Evolutionary conservation across 2,113 vertebrate genomes (phyloP).

Genomic region (Trochalopteron elliotii): DNA sequence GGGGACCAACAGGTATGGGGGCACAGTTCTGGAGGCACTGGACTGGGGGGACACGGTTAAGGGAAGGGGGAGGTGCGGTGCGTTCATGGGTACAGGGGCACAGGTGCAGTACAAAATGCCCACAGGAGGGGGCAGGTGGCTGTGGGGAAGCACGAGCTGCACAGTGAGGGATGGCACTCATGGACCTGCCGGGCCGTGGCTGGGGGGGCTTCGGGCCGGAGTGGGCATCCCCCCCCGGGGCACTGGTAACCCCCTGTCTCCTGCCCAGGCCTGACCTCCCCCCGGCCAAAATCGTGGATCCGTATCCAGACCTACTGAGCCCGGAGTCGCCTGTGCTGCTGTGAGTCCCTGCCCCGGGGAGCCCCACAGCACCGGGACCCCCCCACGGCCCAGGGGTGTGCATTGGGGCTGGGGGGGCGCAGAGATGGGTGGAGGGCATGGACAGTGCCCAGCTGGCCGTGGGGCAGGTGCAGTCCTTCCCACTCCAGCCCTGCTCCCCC

Average conservation of each 20-base stretch:
- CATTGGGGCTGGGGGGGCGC: fast-evolving
- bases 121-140: fast-evolving
- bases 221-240: not conserved
- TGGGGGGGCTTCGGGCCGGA: fast-evolving
- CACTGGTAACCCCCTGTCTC: not conserved
- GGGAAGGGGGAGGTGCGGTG: not conserved
- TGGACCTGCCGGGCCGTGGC: not conserved
- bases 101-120: not conserved
- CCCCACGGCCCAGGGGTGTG: not conserved
- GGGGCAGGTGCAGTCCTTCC: not conserved
- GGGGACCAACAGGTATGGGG: not conserved
- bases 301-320: not conserved
- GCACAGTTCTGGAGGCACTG: not conserved
- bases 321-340: not conserved
- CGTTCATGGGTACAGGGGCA: fast-evolving
- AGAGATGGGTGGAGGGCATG: fast-evolving
- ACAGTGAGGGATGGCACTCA: fast-evolving
- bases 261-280: not conserved
- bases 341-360: not conserved
- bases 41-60: fast-evolving
- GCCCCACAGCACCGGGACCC: not conserved
- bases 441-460: not conserved
- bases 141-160: no score
- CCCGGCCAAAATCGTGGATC: fast-evolving
- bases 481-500: not conserved